Conservation (phyloP, 2,888 invertebrate genomes). For the Erebia aethiops region DNA sequence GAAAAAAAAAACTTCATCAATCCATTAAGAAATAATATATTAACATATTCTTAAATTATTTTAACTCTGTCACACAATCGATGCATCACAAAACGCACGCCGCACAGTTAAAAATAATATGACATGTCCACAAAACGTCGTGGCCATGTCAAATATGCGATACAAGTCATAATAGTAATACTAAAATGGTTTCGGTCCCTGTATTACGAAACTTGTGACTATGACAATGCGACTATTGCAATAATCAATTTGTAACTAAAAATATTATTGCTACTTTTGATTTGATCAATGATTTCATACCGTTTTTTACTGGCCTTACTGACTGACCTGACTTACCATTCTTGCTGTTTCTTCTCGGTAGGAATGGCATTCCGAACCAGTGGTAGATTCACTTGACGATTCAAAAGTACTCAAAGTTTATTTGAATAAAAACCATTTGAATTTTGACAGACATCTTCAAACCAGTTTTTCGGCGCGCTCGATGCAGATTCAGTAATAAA, state of each 20-base stretch:
- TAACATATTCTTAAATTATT: conserved; percentile 34
- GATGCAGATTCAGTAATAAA: too few species aligned
- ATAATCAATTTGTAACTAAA: not conserved
- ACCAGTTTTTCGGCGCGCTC: too few species aligned
- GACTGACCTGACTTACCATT: too few species aligned
- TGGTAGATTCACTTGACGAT: too few species aligned
- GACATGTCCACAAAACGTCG: conserved; percentile 38
- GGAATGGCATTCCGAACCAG: too few species aligned
- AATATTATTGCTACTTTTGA: not conserved
- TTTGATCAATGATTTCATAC: not conserved
- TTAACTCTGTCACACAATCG: conserved; percentile 28
- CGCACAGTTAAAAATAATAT: conserved; percentile 30
- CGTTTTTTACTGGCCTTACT: too few species aligned
- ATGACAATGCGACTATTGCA: not conserved
- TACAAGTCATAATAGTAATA: conserved; percentile 32
- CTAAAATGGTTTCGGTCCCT: conserved; percentile 34
- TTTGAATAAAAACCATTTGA: too few species aligned
- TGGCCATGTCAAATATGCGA: conserved; percentile 37
- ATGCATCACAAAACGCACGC: conserved; percentile 25
- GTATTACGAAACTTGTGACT: conserved; percentile 9
- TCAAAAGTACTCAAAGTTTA: too few species aligned
- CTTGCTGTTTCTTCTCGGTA: too few species aligned
- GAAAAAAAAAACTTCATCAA: conserved; percentile 28
- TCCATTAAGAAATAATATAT: conserved; percentile 38
- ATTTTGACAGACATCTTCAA: too few species aligned